Evolutionary conservation across 1,140 invertebrate species (phyloP), one percentile per base, ranked within the genome.

Genomic region (Drosophila watanabei): DNA sequence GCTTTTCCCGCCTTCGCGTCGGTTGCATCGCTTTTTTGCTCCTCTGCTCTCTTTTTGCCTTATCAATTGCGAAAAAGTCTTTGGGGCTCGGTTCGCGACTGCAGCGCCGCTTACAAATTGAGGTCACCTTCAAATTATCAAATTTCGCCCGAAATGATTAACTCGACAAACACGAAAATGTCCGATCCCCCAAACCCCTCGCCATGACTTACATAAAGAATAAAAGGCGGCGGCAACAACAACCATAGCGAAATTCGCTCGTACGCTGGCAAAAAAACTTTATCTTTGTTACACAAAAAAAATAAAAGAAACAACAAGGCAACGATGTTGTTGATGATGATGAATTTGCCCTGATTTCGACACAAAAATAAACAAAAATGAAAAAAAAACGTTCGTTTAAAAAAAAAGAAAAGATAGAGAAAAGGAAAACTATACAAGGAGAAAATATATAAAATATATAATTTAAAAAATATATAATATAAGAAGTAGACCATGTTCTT

Each of bases 261-360:
- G 72, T 88, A 75, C 56, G 75, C 75, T 57, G 48, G 79, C 77
- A 46, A 86, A 85, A 56, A 56, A 88, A 61, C 86, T 86, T 89
- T 89, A 89, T 89, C 86, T 89, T 89, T 79, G 79, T 86, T 86
- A 88, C 64, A 85, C 84, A 87, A 82, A 79, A 80, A 79, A 59
- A 59, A 43, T 57, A 28, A 37, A 79, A 72, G 66, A 65, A 80
- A 80, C 39, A 75, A 75, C 84, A 88, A 87, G 86, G 82, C 76
- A 70, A 59, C 81, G 79, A 85, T 90, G 85, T 84, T 88, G 85
- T 89, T 89, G 86, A 82, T 89, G 85, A 89, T 89, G 86, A 89
- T 88, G 84, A 88, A 87, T 89, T 90, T 85, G 86, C 86, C 86
- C 86, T 89, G 86, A 89, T 89, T 89, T 89, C 86, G 86, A 90